Conservation (phyloP, 1,140 invertebrate genomes). For the Drosophila funebris region DNA sequence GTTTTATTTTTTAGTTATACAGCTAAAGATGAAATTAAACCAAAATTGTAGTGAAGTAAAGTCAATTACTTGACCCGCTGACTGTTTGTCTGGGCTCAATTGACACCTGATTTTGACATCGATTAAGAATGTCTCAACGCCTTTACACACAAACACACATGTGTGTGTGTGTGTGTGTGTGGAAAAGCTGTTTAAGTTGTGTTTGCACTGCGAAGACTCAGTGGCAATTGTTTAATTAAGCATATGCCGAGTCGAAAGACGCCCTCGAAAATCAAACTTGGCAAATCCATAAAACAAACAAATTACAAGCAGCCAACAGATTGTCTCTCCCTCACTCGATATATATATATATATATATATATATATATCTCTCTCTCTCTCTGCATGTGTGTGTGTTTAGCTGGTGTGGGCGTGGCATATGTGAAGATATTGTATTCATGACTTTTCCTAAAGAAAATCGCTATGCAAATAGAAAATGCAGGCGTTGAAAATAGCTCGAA, state of each 20-base stretch:
- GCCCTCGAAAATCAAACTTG: constrained; percentile 48
- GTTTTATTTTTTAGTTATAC: background rate
- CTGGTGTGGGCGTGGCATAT: constrained; percentile 27
- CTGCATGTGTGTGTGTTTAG: background rate
- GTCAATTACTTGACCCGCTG: constrained; percentile 26
- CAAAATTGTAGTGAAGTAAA: background rate
- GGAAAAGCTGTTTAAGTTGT: constrained; percentile 21
- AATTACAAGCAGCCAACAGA: constrained; percentile 72
- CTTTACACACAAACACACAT: background rate
- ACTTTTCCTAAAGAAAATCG: constrained; percentile 43
- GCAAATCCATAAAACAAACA: constrained; percentile 78
- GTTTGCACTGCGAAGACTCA: constrained; percentile 28
- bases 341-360: no score
- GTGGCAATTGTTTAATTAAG: constrained; percentile 70
- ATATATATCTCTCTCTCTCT: background rate
- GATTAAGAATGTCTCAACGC: constrained; percentile 16
- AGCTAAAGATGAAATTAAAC: background rate
- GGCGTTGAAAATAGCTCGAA: background rate
- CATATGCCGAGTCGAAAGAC: constrained; percentile 45
- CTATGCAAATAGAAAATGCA: constrained; percentile 41
- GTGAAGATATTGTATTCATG: constrained; percentile 11
- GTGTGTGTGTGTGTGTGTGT: background rate
- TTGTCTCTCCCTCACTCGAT: constrained; percentile 29
- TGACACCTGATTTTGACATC: constrained; percentile 26
- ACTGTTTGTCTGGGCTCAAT: background rate